A percentile compares a stretch with the other conserved stretches of the same genome.
Evolutionary conservation across 2,888 invertebrate species (phyloP).

Genomic region (Candidula unifasciata): DNA sequence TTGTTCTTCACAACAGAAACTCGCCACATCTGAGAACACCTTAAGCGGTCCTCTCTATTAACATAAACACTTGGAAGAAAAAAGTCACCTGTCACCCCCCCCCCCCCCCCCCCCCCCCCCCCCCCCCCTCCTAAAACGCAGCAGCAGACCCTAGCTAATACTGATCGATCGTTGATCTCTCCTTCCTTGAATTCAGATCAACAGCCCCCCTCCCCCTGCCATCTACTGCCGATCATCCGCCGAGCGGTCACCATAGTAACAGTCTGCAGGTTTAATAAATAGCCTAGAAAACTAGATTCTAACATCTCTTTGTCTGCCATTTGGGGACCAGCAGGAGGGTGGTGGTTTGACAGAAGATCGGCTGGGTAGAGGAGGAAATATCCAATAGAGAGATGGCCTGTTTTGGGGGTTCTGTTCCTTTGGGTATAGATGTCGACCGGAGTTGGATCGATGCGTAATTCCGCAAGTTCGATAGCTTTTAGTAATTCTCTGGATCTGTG

Average conservation of each 20-base stretch:
- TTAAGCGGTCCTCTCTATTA: too few relatives aligned
- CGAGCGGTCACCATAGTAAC: constrained; percentile 45
- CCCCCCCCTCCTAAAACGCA: not conserved
- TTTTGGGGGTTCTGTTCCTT: constrained; percentile 41
- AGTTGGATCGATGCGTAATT: constrained; percentile 16
- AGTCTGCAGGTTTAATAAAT: constrained; percentile 45
- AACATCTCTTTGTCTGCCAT: constrained; percentile 45
- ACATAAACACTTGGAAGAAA: not conserved
- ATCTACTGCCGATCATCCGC: constrained; percentile 28
- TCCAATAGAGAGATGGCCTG: not conserved
- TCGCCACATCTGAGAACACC: too few relatives aligned
- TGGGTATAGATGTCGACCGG: constrained; percentile 31
- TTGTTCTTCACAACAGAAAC: too few relatives aligned
- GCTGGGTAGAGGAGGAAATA: not conserved
- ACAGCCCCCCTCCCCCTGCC: constrained; percentile 13
- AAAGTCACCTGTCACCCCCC: not conserved
- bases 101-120: not conserved
- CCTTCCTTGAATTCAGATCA: not conserved
- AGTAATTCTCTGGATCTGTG: not conserved
- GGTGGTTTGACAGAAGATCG: constrained; percentile 20
- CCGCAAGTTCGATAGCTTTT: constrained; percentile 14
- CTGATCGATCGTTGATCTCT: constrained; percentile 21
- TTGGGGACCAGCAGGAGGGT: not conserved
- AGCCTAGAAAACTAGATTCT: constrained; percentile 43
- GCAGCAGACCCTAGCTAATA: not conserved